Percentiles rank a stretch among this genome's conserved stretches.
phyloP scores from a whole-genome alignment of 1,140 invertebrate genomes.

The Bradynema listronoti region DNA sequence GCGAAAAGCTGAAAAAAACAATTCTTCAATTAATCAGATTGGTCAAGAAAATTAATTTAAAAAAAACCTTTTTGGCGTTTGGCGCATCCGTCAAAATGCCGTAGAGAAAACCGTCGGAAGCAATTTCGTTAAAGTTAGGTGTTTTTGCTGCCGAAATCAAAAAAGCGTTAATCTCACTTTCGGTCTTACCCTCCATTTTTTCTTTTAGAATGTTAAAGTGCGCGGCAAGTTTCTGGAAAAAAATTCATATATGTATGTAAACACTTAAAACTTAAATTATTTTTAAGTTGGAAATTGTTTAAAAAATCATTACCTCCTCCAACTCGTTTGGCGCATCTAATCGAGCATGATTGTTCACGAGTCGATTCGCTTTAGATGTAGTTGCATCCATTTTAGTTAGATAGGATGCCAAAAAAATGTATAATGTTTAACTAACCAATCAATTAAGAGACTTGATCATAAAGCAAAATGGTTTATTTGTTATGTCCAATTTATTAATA shows the following conservation, averaged over 20 bases:
- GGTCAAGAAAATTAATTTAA: background rate
- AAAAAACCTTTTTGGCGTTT: constrained; percentile 22
- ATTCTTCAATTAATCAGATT: background rate
- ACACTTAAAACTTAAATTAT: no score
- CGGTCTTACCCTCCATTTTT: constrained; percentile 12
- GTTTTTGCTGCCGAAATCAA: background rate
- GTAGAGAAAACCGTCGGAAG: constrained; percentile 19
- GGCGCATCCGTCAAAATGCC: constrained; percentile 18
- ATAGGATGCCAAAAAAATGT: no score
- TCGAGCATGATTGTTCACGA: no score
- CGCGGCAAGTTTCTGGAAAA: constrained; percentile 15
- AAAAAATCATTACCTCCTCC: no score
- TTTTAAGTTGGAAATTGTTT: no score
- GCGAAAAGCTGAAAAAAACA: constrained; percentile 1
- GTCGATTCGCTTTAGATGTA: no score
- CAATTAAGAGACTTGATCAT: no score
- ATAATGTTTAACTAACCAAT: no score
- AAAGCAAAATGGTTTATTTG: no score
- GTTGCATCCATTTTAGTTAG: no score
- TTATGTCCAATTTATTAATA: no score
- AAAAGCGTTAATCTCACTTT: constrained; percentile 18
- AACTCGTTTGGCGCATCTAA: no score
- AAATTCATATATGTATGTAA: background rate
- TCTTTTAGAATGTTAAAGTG: constrained; percentile 22
- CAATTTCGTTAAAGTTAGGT: constrained; percentile 15